A percentile compares a stretch with the other conserved stretches of the same genome.
Evolutionary conservation across 2,797 vertebrate species (phyloP).

Genomic region (Odontamblyopus lacepedii): DNA sequence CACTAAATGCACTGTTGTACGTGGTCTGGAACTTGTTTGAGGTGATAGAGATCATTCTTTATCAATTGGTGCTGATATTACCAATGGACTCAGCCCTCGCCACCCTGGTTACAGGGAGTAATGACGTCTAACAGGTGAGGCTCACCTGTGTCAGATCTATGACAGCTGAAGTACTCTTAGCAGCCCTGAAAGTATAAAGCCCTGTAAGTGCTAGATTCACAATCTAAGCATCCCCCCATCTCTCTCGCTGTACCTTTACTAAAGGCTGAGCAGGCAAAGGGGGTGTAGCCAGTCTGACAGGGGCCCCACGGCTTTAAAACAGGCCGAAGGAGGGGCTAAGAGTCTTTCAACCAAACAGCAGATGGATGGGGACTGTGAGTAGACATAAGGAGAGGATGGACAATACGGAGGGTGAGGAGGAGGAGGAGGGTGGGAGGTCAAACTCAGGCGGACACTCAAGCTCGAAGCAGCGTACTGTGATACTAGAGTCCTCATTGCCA

Average conservation of each 20-base stretch:
- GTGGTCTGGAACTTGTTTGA: constrained; percentile 45
- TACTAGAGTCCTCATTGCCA: constrained; percentile 84
- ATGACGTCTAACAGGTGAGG: constrained; percentile 59
- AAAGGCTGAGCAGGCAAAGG: constrained; percentile 66
- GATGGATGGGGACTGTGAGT: constrained; percentile 61
- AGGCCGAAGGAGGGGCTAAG: constrained; percentile 48
- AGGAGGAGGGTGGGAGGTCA: constrained; percentile 69
- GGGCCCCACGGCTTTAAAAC: constrained; percentile 74
- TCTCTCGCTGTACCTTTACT: constrained; percentile 65
- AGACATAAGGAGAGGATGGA: constrained; percentile 65
- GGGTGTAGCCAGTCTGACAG: constrained; percentile 63
- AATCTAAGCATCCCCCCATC: constrained; percentile 67
- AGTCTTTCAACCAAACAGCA: constrained; percentile 75
- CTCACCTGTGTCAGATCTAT: constrained; percentile 55
- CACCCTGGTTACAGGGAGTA: constrained; percentile 69
- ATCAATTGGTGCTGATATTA: constrained; percentile 50
- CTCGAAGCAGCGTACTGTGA: constrained; percentile 81
- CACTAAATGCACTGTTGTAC: constrained; percentile 54
- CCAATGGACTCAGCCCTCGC: constrained; percentile 66
- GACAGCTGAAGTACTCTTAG: constrained; percentile 63
- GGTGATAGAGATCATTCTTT: constrained; percentile 63
- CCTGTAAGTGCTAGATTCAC: constrained; percentile 68
- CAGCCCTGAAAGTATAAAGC: constrained; percentile 69
- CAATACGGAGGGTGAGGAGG: constrained; percentile 59
- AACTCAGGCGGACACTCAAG: constrained; percentile 81